Evolutionary conservation across 2,888 invertebrate species (phyloP).

Genomic region (Drosophila anomelani): DNA sequence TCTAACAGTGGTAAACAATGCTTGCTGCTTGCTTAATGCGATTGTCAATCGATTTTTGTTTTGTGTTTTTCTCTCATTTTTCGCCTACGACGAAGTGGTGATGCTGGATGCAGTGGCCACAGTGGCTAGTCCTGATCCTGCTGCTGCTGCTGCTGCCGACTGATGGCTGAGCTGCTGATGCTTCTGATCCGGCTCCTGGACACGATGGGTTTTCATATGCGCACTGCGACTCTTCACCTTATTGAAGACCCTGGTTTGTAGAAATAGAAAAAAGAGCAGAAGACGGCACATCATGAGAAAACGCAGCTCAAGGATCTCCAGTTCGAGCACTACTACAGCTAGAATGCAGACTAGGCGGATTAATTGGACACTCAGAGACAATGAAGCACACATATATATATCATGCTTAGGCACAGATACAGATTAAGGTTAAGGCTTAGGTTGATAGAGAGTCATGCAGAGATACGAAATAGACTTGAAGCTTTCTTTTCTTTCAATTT

Average conservation of each 20-base stretch:
- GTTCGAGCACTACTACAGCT: conserved; percentile 10
- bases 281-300: conserved; percentile 43
- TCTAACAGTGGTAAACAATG: conserved; percentile 67
- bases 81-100: conserved; percentile 32
- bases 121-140: conserved; percentile 28
- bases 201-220: conserved; percentile 99
- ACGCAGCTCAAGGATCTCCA: not conserved
- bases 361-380: conserved; percentile 50
- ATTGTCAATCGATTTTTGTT: conserved; percentile 70
- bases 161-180: conserved; percentile 44
- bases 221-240: conserved; percentile 99
- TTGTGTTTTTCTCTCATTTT: conserved; percentile 4
- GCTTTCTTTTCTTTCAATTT: conserved; percentile 12
- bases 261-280: conserved; percentile 9
- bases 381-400: conserved; percentile 45
- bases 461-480: conserved; percentile 47
- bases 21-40: conserved; percentile 68
- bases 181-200: conserved; percentile 90
- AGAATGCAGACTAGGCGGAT: conserved; percentile 38
- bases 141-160: conserved; percentile 21
- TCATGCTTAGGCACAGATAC: conserved; percentile 39
- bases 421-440: conserved; percentile 17
- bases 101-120: conserved; percentile 32
- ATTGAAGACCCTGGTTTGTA: conserved; percentile 93
- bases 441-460: conserved; percentile 57